phyloP scores from a whole-genome alignment of 2,797 vertebrate species.

The Lagocephalus sceleratus region DNA sequence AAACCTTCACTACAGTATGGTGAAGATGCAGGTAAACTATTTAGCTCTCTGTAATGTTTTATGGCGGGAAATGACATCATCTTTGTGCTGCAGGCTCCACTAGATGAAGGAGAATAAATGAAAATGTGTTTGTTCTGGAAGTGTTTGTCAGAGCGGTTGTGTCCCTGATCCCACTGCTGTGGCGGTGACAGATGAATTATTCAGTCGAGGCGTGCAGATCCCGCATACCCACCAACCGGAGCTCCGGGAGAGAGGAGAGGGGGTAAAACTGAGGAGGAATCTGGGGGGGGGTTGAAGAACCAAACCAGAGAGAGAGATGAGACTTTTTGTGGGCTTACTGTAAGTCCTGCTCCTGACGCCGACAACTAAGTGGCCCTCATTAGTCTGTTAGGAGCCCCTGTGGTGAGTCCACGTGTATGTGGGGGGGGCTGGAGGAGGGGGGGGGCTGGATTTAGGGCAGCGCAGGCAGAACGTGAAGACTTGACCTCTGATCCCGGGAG shows the following conservation, averaged over 20 bases:
- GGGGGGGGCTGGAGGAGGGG: conserved; percentile 23
- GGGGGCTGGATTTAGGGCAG: conserved; percentile 55
- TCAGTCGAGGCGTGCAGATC: conserved; percentile 37
- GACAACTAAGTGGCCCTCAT: conserved; percentile 67
- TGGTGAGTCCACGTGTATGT: conserved; percentile 42
- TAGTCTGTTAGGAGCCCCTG: conserved; percentile 56
- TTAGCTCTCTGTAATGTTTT: not conserved
- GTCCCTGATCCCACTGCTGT: conserved; percentile 41
- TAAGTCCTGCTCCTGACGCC: conserved; percentile 52
- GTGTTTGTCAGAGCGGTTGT: conserved; percentile 41
- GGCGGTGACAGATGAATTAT: conserved; percentile 57
- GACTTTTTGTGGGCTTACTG: conserved; percentile 50
- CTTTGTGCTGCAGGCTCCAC: too few relatives aligned
- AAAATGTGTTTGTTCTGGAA: conserved; percentile 11
- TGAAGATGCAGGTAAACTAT: not conserved
- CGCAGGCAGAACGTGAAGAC: conserved; percentile 43
- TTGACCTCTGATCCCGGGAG: conserved; percentile 40
- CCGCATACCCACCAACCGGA: conserved; percentile 19
- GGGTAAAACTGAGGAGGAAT: conserved; percentile 6
- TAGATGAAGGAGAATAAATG: too few relatives aligned
- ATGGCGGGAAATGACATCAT: too few relatives aligned
- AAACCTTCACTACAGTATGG: too few relatives aligned
- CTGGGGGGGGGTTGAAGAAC: not conserved
- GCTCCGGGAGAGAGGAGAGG: conserved; percentile 1
- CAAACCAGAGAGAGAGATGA: conserved; percentile 14